A percentile compares a stretch with the other conserved stretches of the same genome.
Conservation (phyloP, 35 echinoderm and acorn worm genomes). For the Strongylocentrotus purpuratus region DNA sequence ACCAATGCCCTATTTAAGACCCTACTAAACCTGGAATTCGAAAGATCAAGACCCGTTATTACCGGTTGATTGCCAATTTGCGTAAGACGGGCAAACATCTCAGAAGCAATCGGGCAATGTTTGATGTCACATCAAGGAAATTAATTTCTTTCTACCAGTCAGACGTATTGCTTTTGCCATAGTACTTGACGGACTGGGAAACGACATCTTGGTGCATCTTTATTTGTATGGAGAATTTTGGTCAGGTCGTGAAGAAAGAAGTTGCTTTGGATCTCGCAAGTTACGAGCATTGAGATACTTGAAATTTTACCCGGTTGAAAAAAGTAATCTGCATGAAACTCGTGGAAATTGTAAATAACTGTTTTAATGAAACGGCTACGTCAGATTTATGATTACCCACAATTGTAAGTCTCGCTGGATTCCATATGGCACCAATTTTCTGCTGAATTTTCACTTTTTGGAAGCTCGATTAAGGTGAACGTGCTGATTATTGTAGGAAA, state of each 20-base stretch:
- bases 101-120: not conserved
- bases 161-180: not conserved
- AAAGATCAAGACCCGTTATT: not conserved
- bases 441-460: not conserved
- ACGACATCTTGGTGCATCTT: not conserved
- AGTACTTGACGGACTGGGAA: not conserved
- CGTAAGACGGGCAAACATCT: not conserved
- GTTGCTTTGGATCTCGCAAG: not conserved
- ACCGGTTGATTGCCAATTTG: constrained; percentile 6
- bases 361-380: not conserved
- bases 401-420: not conserved
- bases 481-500: not conserved
- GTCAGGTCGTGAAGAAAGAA: not conserved
- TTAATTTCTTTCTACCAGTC: not conserved
- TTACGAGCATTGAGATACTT: not conserved
- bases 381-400: not conserved
- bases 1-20: constrained; percentile 2
- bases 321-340: not conserved
- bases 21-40: not conserved
- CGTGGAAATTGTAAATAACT: not conserved
- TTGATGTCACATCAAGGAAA: not conserved
- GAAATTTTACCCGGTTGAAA: not conserved
- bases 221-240: not conserved
- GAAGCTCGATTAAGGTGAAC: not conserved
- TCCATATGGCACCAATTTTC: not conserved